Evolutionary conservation across 1,140 invertebrate genomes (phyloP), one percentile per base, ranked within the genome.

Genomic region (Oncopodura yosiiana): DNA sequence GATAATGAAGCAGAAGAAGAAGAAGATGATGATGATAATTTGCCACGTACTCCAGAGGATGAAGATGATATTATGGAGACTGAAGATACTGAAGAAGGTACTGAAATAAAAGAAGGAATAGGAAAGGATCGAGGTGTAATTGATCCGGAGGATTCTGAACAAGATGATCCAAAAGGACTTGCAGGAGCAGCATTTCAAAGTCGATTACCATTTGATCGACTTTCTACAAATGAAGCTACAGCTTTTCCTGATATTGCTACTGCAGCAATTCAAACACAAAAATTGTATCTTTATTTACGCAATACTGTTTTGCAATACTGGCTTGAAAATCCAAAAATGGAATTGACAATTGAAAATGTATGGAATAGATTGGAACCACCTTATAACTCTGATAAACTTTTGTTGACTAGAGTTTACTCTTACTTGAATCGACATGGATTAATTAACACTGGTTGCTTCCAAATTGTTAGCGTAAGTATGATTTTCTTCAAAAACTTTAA

Each of bases 361-460:
- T 69, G 94, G 12, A 77, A 83, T 19, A 81, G 83, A 65, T 81
- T 97, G 66, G 91, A 94, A 71, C 74, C 85, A 14, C 89, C 90
- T 1, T 97, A 90, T 66, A 94, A 95, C 69, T 92, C 86, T 70
- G 90, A 97, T 74, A 79, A 79, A 23, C 78, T 80, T 6, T 70
- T 98, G 1, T 78, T 95, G 3, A 78, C 81, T 65, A 76, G 93
- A 62, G 80, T 94, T 45, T 90, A 94, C 75, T 83, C 86, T 1
- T 99, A 91, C 70, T 74, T 99, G 8, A 89, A 98, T 67, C 77
- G 95, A 53, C 90, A 97, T 73, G 93, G 94, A 6, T 94, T 90
- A 65, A 96, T 99, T 43, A 99, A 99, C 74, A 99, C 94, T 79
- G 95, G 95, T 1, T 83, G 97, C 21, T 98, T 92, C 69, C 92